Percentiles rank a stretch among this genome's conserved stretches.
Evolutionary conservation across 2,797 vertebrate genomes (phyloP).

Genomic region (Sebastes matsubarae): DNA sequence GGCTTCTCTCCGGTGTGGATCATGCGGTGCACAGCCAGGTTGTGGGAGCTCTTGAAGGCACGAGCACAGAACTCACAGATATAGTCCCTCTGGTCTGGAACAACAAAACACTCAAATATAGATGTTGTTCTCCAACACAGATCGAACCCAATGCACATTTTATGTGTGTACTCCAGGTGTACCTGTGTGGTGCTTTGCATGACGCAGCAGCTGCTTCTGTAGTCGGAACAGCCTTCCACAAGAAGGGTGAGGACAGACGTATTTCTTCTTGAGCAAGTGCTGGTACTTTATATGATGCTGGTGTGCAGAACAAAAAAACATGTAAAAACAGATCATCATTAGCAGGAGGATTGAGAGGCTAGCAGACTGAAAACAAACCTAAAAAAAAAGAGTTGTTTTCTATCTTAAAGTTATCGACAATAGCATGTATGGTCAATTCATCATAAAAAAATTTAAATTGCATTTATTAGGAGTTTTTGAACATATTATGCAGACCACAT

Average conservation of each 20-base stretch:
- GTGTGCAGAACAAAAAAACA: conserved; percentile 8
- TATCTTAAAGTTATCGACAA: background rate
- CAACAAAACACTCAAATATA: background rate
- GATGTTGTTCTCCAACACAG: background rate
- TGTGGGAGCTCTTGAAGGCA: conserved; percentile 98
- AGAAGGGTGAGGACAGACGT: conserved; percentile 96
- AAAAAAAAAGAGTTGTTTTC: background rate
- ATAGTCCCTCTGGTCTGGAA: conserved; percentile 95
- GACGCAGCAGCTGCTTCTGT: conserved; percentile 96
- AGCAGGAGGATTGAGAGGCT: background rate
- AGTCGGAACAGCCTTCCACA: conserved; percentile 96
- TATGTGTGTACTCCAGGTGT: background rate
- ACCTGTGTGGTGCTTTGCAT: conserved; percentile 99
- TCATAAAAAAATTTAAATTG: background rate
- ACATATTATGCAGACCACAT: background rate
- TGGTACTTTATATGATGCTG: conserved; percentile 99
- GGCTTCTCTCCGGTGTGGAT: conserved; percentile 99
- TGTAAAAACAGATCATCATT: background rate
- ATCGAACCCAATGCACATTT: background rate
- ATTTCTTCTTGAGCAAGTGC: conserved; percentile 98
- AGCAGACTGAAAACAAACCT: background rate
- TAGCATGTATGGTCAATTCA: background rate
- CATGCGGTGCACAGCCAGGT: conserved; percentile 97
- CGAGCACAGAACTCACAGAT: conserved; percentile 99
- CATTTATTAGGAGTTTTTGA: background rate